These are phyloP conservation scores for Cranoglanis bouderius DNA, from an alignment of 2,113 vertebrate genomes.

Conservation along the genomic window DNA sequence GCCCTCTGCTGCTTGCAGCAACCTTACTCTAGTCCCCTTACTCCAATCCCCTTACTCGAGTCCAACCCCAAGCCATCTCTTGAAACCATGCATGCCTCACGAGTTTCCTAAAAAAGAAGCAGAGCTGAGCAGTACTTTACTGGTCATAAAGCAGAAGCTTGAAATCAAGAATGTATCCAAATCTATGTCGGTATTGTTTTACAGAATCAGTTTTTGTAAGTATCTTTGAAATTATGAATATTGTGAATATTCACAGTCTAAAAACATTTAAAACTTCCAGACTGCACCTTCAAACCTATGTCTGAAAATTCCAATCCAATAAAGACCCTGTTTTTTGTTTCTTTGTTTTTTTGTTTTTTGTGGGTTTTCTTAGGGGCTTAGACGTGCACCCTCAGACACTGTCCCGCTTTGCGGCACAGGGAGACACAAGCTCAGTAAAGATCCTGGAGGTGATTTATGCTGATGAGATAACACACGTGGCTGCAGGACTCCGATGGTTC, in stretches of 20 bases:
- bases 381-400: constrained; percentile 71
- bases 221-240: background rate
- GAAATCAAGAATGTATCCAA: background rate
- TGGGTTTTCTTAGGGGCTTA: constrained; percentile 57
- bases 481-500: constrained; percentile 69
- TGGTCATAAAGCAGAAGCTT: background rate
- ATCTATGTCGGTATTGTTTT: background rate
- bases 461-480: constrained; percentile 71
- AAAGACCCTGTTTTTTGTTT: background rate
- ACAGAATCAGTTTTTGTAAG: background rate
- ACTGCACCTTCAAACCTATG: background rate
- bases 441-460: constrained; percentile 67
- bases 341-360: background rate
- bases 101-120: background rate
- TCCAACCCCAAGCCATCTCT: background rate
- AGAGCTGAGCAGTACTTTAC: background rate
- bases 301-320: background rate
- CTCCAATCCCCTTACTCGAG: background rate
- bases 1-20: background rate
- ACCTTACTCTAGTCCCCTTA: background rate
- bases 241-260: background rate
- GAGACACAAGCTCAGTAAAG: constrained; percentile 61
- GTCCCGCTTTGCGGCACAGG: constrained; percentile 64
- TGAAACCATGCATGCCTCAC: background rate
- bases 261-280: background rate